Percentiles rank a stretch among this genome's conserved stretches.
Conservation (phyloP, 2,113 vertebrate genomes). For the Hystrix cristata region DNA sequence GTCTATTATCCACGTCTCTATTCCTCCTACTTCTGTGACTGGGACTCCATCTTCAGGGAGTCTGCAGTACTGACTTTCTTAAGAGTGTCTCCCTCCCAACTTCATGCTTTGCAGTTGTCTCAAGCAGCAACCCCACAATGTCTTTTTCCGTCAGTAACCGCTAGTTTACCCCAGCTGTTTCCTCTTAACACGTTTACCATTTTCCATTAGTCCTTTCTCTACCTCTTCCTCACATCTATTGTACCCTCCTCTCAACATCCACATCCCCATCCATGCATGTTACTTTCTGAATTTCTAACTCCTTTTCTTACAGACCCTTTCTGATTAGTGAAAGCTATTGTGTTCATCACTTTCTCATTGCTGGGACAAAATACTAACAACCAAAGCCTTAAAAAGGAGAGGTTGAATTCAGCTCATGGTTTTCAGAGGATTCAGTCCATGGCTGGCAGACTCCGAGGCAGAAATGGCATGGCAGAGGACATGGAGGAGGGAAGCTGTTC, state of each 20-base stretch:
- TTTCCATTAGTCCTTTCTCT: slow-evolving; percentile 36
- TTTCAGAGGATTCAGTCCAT: not conserved
- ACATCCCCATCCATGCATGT: not conserved
- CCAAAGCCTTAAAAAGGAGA: not conserved
- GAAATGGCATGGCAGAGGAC: not conserved
- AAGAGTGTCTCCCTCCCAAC: not conserved
- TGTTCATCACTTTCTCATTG: not conserved
- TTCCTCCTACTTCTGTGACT: not conserved
- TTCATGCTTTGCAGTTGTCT: not conserved
- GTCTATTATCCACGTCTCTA: not conserved
- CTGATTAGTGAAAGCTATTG: not conserved
- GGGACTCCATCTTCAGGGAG: slow-evolving; percentile 54
- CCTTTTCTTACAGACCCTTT: not conserved
- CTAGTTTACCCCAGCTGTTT: slow-evolving; percentile 7
- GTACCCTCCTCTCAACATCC: not conserved
- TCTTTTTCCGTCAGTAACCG: not conserved
- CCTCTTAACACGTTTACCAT: not conserved
- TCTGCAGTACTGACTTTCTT: not conserved
- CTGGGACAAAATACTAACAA: not conserved
- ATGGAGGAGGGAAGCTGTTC: not conserved
- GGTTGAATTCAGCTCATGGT: not conserved
- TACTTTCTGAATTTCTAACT: slow-evolving; percentile 12
- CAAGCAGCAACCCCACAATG: not conserved
- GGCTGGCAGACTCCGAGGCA: not conserved
- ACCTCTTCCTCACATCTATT: not conserved